phyloP scores from a whole-genome alignment of 1,140 invertebrate genomes.

The Drosophila leontia region DNA sequence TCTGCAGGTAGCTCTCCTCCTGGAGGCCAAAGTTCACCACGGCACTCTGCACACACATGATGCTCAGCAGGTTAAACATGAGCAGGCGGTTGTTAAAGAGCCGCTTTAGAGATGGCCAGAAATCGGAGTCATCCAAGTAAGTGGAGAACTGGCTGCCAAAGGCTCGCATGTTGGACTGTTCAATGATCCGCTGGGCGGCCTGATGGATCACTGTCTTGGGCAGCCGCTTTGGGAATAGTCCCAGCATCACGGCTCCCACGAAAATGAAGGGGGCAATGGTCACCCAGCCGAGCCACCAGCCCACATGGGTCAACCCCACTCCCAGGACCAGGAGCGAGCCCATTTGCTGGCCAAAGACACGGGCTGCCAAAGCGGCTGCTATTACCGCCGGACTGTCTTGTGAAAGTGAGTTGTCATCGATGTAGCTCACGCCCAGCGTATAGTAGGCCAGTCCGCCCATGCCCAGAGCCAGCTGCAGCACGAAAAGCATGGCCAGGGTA shows the following conservation, averaged over 20 bases:
- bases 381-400: conserved; percentile 86
- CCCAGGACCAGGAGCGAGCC: conserved; percentile 79
- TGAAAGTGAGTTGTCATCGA: conserved; percentile 89
- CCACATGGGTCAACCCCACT: conserved; percentile 61
- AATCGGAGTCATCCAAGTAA: conserved; percentile 84
- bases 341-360: conserved; percentile 75
- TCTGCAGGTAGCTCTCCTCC: conserved; percentile 87
- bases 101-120: conserved; percentile 86
- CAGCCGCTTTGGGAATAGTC: conserved; percentile 87
- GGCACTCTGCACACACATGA: conserved; percentile 87
- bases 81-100: conserved; percentile 88
- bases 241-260: conserved; percentile 86
- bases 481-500: conserved; percentile 86
- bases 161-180: conserved; percentile 63
- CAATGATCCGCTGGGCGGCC: conserved; percentile 85
- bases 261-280: conserved; percentile 86
- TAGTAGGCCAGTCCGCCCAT: conserved; percentile 88
- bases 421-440: conserved; percentile 88
- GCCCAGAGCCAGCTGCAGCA: conserved; percentile 87
- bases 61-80: conserved; percentile 87
- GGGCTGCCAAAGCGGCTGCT: conserved; percentile 68
- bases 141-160: conserved; percentile 74
- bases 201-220: conserved; percentile 86
- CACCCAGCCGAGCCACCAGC: conserved; percentile 87
- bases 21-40: conserved; percentile 86